These are phyloP conservation scores for Tetramorium simillimum DNA, from an alignment of 1,140 invertebrate species.

Conservation along the genomic window DNA sequence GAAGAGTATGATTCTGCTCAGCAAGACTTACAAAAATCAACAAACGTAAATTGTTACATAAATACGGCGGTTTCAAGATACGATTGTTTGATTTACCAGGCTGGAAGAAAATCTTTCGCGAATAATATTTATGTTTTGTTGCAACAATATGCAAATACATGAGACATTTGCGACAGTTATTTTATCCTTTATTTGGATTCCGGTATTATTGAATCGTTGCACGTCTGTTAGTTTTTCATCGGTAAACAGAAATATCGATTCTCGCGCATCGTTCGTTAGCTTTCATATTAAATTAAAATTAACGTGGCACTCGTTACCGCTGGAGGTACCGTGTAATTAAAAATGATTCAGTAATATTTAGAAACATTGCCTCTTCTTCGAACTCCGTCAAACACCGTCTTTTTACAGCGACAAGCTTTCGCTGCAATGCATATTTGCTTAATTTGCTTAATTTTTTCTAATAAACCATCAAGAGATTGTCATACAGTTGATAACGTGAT, in stretches of 20 bases:
- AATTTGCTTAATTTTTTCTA: not conserved
- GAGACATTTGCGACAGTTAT: slow-evolving; percentile 51
- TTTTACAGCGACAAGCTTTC: not conserved
- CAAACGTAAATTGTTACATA: slow-evolving; percentile 12
- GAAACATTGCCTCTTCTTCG: not conserved
- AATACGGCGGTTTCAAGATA: not conserved
- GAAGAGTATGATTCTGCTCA: not conserved
- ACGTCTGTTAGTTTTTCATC: slow-evolving; percentile 58
- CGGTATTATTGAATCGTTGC: slow-evolving; percentile 53
- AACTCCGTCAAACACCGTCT: not conserved
- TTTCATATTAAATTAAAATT: slow-evolving; percentile 61
- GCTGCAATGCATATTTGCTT: not conserved
- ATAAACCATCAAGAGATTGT: not conserved
- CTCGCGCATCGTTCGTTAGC: slow-evolving; percentile 42
- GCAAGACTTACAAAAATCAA: slow-evolving; percentile 23
- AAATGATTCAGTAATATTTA: slow-evolving; percentile 30
- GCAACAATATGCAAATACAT: slow-evolving; percentile 21
- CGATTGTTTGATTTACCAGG: not conserved
- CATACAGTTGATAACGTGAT: not conserved
- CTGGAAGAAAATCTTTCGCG: slow-evolving; percentile 34
- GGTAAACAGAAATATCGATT: slow-evolving; percentile 49
- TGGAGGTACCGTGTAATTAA: slow-evolving; percentile 29
- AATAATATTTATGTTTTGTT: slow-evolving; percentile 55
- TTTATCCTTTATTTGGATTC: slow-evolving; percentile 46
- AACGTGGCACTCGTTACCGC: slow-evolving; percentile 32